These are phyloP conservation scores for Globia sparganii DNA, from an alignment of 2,888 invertebrate genomes.

Conservation along the genomic window DNA sequence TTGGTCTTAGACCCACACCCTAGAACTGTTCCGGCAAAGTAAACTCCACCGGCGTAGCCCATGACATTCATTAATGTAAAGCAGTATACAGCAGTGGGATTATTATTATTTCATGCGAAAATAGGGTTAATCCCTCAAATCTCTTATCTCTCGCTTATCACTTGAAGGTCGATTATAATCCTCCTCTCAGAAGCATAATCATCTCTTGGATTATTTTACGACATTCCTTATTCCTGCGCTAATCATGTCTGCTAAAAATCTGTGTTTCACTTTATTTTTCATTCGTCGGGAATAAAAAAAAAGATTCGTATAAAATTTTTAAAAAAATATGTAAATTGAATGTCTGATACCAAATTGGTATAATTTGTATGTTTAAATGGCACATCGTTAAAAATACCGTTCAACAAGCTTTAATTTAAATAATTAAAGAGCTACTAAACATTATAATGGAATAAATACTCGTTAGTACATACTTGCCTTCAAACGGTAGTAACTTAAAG, in stretches of 20 bases:
- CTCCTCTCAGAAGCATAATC: not conserved
- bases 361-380: conserved; percentile 50
- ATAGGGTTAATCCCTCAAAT: no score
- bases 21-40: no score
- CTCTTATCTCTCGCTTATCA: no score
- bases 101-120: no score
- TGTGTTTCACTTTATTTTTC: not conserved
- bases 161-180: no score
- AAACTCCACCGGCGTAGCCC: no score
- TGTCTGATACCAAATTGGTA: conserved; percentile 38
- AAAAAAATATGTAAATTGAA: conserved; percentile 53
- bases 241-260: not conserved
- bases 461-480: conserved; percentile 33
- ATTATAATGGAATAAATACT: conserved; percentile 38
- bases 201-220: not conserved
- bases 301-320: not conserved
- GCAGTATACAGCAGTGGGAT: no score
- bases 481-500: conserved; percentile 8
- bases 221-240: not conserved
- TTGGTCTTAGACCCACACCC: no score
- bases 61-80: no score
- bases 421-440: conserved; percentile 39
- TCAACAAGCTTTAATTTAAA: conserved; percentile 44
- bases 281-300: conserved; percentile 24
- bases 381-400: conserved; percentile 31